Percentiles rank a stretch among this genome's conserved stretches.
These are phyloP conservation scores for Oscheius sp. DNA, from an alignment of 1,140 invertebrate genomes.

Conservation along the genomic window DNA sequence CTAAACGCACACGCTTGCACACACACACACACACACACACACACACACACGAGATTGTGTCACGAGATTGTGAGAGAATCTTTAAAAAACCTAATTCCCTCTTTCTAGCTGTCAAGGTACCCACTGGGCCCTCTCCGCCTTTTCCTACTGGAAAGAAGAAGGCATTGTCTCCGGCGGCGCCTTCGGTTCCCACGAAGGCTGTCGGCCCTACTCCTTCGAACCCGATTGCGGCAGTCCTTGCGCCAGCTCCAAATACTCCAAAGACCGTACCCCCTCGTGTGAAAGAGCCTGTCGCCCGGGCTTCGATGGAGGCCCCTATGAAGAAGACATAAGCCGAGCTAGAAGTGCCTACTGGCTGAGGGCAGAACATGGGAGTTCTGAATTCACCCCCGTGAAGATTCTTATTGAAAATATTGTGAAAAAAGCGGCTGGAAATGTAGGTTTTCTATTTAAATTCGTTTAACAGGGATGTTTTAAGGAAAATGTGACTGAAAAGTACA, in stretches of 20 bases:
- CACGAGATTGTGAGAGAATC: too few species aligned
- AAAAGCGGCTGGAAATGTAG: background rate
- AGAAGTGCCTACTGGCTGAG: constrained; percentile 40
- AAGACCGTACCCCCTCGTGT: constrained; percentile 27
- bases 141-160: constrained; percentile 18
- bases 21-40: too few species aligned
- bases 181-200: constrained; percentile 3
- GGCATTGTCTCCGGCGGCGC: constrained; percentile 22
- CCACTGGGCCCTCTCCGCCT: constrained; percentile 18
- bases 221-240: constrained; percentile 9
- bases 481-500: constrained; percentile 10
- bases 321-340: constrained; percentile 43
- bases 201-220: constrained; percentile 1
- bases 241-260: background rate
- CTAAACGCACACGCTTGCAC: too few species aligned
- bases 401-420: constrained; percentile 1
- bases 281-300: constrained; percentile 34
- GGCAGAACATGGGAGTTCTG: constrained; percentile 16
- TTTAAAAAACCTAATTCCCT: background rate
- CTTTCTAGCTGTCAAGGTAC: constrained; percentile 17
- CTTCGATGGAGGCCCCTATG: constrained; percentile 38
- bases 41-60: too few species aligned
- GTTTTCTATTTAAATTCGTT: background rate
- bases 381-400: constrained; percentile 9
- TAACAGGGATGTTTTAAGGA: background rate